These are phyloP conservation scores for Xerus inauris DNA, from an alignment of 2,113 vertebrate species.

Conservation along the genomic window DNA sequence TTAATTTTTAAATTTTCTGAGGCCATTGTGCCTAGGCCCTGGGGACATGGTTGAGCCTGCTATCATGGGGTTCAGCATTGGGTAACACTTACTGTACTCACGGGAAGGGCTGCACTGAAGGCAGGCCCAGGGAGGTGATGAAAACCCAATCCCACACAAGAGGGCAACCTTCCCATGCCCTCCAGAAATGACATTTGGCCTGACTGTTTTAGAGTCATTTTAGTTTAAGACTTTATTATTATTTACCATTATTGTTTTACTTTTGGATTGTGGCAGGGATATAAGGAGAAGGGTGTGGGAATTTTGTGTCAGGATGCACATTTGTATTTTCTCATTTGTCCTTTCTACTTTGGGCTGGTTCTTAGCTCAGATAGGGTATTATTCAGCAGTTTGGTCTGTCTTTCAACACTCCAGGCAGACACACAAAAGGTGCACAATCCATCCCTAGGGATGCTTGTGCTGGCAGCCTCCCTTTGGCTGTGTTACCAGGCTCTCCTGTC, in stretches of 20 bases:
- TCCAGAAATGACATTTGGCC: not conserved
- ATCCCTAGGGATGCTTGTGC: not conserved
- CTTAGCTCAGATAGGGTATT: not conserved
- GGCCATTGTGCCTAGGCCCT: not conserved
- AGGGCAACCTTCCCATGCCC: not conserved
- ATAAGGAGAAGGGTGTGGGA: not conserved
- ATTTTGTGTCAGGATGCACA: rapidly evolving
- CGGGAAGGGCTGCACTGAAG: not conserved
- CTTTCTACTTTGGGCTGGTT: not conserved
- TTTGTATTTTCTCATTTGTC: not conserved
- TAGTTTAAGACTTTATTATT: not conserved
- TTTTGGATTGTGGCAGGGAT: not conserved
- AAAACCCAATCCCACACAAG: rapidly evolving
- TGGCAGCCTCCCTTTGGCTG: constrained; percentile 1
- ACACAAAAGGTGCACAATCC: not conserved
- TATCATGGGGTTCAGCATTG: rapidly evolving
- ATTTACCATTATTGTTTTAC: not conserved
- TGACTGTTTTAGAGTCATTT: not conserved
- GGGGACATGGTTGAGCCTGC: not conserved
- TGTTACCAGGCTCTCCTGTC: not conserved
- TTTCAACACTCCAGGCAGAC: not conserved
- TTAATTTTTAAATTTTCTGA: not conserved
- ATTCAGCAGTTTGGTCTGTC: constrained; percentile 41
- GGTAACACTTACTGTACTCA: rapidly evolving
- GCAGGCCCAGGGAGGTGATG: rapidly evolving